Conservation (phyloP, 2,113 vertebrate genomes). For the Thunnus maccoyii region DNA sequence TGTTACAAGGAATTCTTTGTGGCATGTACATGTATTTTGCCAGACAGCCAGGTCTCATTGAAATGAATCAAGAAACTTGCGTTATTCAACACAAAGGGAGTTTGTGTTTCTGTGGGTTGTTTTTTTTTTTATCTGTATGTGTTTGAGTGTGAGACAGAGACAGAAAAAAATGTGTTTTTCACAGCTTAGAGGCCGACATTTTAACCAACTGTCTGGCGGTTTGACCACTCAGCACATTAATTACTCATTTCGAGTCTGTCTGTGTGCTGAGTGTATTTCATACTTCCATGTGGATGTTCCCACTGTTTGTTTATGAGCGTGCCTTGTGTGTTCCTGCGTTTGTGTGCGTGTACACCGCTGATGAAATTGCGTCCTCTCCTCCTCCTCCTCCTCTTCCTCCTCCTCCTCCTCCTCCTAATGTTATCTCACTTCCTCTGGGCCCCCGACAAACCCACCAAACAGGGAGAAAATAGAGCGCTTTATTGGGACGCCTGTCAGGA, state of each 20-base stretch:
- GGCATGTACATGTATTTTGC: neutral
- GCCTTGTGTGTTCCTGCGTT: slow-evolving; percentile 29
- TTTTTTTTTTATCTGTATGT: slow-evolving; percentile 26
- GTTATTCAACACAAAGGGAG: neutral
- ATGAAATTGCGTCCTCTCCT: slow-evolving; percentile 61
- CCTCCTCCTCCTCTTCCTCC: slow-evolving; percentile 32
- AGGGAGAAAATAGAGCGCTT: slow-evolving; percentile 82
- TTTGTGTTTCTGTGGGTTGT: slow-evolving; percentile 39
- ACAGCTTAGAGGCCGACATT: slow-evolving; percentile 28
- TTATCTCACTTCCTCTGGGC: slow-evolving; percentile 83
- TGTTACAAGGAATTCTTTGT: neutral
- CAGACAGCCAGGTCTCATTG: neutral
- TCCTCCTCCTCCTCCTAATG: slow-evolving; percentile 61
- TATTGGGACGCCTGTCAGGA: slow-evolving; percentile 82
- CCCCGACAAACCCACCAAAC: slow-evolving; percentile 74
- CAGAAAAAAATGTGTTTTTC: slow-evolving; percentile 27
- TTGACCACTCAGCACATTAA: slow-evolving; percentile 43
- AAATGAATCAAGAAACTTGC: neutral
- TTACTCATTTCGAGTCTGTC: slow-evolving; percentile 34
- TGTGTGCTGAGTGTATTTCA: slow-evolving; percentile 15
- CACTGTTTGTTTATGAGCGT: slow-evolving; percentile 46
- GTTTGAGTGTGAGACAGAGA: slow-evolving; percentile 11
- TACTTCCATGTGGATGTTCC: slow-evolving; percentile 42
- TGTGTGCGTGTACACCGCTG: slow-evolving; percentile 33
- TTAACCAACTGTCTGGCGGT: slow-evolving; percentile 20